Evolutionary conservation across 2,113 vertebrate genomes (phyloP).

Genomic region (Grammomys dolichurus): DNA sequence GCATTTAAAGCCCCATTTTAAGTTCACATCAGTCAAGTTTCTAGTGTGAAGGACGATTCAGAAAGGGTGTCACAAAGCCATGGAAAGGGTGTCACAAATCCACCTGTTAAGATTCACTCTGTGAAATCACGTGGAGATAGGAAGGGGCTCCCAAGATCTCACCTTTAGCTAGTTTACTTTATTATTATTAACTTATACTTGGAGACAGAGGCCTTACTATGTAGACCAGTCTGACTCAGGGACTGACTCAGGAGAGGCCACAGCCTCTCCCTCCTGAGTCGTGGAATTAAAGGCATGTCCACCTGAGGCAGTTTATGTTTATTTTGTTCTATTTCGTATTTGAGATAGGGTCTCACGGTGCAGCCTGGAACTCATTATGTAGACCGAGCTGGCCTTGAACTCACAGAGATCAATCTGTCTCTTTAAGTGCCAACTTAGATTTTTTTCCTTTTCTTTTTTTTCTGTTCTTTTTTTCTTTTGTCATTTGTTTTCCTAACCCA

Average conservation of each 20-base stretch:
- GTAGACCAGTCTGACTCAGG: not conserved
- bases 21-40: not conserved
- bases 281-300: not conserved
- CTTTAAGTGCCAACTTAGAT: conserved; percentile 1
- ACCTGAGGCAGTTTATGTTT: not conserved
- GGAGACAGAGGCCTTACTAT: not conserved
- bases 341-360: not conserved
- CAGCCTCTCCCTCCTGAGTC: not conserved
- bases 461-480: not conserved
- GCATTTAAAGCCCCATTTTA: not conserved
- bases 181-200: not conserved
- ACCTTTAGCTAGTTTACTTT: not conserved
- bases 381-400: not conserved
- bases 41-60: not conserved
- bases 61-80: not conserved
- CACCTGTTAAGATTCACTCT: not conserved
- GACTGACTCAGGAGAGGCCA: not conserved
- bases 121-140: not conserved
- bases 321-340: not conserved
- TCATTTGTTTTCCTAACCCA: not conserved
- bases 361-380: not conserved
- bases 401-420: not conserved
- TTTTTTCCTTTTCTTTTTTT: not conserved
- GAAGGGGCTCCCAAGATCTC: not conserved
- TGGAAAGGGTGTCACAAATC: not conserved